Conservation (phyloP, 2,888 invertebrate genomes). For the Scaptomyza reducta region DNA sequence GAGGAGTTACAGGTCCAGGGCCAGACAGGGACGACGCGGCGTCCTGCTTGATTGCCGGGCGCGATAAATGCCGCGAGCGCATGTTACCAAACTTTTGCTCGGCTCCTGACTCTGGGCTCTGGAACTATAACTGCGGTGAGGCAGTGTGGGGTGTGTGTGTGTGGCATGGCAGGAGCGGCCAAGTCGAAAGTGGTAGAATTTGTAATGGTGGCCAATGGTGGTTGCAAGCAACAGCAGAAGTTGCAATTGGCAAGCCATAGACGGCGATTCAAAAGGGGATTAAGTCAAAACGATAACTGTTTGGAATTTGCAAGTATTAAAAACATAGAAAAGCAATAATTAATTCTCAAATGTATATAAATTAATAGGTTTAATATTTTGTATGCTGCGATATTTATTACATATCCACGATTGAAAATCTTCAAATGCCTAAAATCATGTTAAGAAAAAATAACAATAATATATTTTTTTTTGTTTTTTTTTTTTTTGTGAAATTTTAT, state of each 20-base stretch:
- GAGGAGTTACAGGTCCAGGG: conserved; percentile 32
- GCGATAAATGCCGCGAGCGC: conserved; percentile 62
- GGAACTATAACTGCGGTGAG: conserved; percentile 17
- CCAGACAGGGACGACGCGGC: conserved; percentile 58
- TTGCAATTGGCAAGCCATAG: conserved; percentile 30
- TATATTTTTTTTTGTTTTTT: no score
- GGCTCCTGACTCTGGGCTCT: conserved; percentile 33
- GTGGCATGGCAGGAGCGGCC: conserved; percentile 47
- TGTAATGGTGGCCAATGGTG: conserved; percentile 67
- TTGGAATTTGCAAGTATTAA: no score
- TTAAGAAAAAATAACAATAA: no score
- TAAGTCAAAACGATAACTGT: no score
- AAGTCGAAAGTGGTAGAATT: conserved; percentile 71
- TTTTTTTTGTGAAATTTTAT: no score
- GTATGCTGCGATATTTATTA: no score
- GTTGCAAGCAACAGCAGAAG: conserved; percentile 31
- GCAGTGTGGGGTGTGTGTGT: conserved; percentile 25
- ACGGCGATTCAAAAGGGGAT: conserved; percentile 1
- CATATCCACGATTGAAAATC: no score
- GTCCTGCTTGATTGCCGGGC: conserved; percentile 72
- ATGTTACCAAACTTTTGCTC: conserved; percentile 58
- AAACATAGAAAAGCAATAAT: no score
- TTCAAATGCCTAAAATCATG: no score
- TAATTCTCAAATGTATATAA: no score
- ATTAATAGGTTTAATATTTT: no score